phyloP scores from a whole-genome alignment of 2,113 vertebrate species.

The Gracilinanus agilis region DNA sequence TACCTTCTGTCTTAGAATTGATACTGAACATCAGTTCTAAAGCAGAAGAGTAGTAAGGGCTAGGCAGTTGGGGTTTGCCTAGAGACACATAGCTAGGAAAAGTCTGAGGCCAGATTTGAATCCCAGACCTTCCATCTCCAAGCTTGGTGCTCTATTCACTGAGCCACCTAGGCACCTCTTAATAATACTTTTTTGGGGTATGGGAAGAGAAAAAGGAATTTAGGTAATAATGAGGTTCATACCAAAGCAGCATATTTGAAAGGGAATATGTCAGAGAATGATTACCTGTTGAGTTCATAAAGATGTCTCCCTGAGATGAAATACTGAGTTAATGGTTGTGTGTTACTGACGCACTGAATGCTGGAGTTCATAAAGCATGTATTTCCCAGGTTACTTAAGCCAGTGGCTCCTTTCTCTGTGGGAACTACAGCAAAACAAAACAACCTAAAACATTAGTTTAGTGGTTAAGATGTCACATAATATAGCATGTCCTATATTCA shows the following conservation, averaged over 20 bases:
- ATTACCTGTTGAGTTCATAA: constrained; percentile 98
- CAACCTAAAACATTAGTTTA: constrained; percentile 24
- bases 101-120: too few relatives aligned
- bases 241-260: constrained; percentile 44
- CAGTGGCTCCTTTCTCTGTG: constrained; percentile 98
- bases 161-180: too few relatives aligned
- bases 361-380: constrained; percentile 99
- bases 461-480: constrained; percentile 8
- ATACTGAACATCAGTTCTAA: too few relatives aligned
- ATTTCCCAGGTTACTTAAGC: constrained; percentile 98
- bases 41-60: too few relatives aligned
- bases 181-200: neutral
- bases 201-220: constrained; percentile 35
- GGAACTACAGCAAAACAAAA: constrained; percentile 88
- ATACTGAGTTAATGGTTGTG: constrained; percentile 96
- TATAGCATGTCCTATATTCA: constrained; percentile 36
- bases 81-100: too few relatives aligned
- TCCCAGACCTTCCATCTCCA: too few relatives aligned
- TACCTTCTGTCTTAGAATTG: too few relatives aligned
- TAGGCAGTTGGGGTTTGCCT: too few relatives aligned
- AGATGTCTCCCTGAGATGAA: constrained; percentile 98
- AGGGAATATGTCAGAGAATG: neutral
- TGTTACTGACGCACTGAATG: constrained; percentile 99
- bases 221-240: constrained; percentile 20
- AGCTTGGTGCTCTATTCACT: too few relatives aligned